Conservation (phyloP, 2,113 vertebrate genomes). For the Cynocephalus volans region DNA sequence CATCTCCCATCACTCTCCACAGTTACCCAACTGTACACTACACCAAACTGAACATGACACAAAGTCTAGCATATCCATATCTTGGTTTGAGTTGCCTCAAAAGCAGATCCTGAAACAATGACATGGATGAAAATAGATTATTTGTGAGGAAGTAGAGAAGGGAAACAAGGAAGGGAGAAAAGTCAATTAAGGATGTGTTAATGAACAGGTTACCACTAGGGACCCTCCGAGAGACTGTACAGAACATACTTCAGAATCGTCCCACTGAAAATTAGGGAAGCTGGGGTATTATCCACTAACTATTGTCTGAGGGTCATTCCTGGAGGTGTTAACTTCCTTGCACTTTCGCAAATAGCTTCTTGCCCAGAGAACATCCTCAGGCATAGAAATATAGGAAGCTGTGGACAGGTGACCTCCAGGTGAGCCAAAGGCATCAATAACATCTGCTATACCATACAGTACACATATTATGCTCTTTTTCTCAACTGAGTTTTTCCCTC, state of each 20-base stretch:
- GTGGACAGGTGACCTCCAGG: neutral
- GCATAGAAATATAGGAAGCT: neutral
- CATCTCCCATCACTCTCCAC: neutral
- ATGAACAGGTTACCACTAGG: neutral
- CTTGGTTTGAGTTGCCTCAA: neutral
- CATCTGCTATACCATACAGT: neutral
- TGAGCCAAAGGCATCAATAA: neutral
- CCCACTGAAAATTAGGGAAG: neutral
- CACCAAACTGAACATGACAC: neutral
- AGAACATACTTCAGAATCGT: neutral
- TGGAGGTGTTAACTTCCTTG: neutral
- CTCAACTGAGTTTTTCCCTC: neutral
- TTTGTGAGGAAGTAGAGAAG: neutral
- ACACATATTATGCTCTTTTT: neutral
- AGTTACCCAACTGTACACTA: neutral
- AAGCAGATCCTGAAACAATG: neutral
- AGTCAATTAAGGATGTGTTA: neutral
- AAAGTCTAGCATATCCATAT: neutral
- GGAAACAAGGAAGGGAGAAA: neutral
- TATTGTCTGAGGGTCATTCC: neutral
- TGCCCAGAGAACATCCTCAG: constrained; percentile 10
- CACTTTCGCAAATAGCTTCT: neutral
- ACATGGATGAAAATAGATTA: neutral
- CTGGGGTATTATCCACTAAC: neutral
- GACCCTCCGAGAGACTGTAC: neutral